phyloP scores from a whole-genome alignment of 2,888 invertebrate species.

The Phlogophora meticulosa region DNA sequence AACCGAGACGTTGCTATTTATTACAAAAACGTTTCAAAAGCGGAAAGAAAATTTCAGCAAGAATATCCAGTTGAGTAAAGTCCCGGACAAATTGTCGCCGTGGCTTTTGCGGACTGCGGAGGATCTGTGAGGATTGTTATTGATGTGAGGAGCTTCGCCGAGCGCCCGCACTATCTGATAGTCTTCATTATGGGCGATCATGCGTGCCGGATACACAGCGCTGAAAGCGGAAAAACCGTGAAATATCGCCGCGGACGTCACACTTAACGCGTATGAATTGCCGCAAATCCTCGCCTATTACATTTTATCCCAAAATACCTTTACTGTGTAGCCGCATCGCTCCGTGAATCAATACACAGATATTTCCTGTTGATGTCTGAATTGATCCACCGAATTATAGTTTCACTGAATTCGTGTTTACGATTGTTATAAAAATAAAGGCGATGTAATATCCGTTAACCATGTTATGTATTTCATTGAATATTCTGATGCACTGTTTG shows the following conservation, averaged over 20 bases:
- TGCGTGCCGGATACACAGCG: conserved; percentile 80
- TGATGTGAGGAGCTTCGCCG: conserved; percentile 77
- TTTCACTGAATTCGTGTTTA: conserved; percentile 46
- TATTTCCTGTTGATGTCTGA: conserved; percentile 61
- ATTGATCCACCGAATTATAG: conserved; percentile 40
- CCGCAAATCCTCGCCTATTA: conserved; percentile 75
- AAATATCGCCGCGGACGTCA: conserved; percentile 76
- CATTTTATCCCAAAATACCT: conserved; percentile 72
- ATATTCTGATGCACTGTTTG: conserved; percentile 40
- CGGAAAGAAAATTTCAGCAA: conserved; percentile 69
- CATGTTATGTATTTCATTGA: conserved; percentile 23
- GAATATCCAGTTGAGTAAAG: conserved; percentile 79
- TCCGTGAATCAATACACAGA: conserved; percentile 69
- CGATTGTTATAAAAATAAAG: conserved; percentile 47
- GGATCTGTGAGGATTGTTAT: conserved; percentile 86
- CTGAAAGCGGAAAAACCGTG: conserved; percentile 79
- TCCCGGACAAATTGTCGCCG: conserved; percentile 83
- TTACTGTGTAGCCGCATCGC: conserved; percentile 52
- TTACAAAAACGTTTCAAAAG: conserved; percentile 71
- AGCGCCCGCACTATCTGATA: conserved; percentile 76
- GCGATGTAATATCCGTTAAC: conserved; percentile 28
- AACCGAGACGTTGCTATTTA: conserved; percentile 69
- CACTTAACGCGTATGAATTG: conserved; percentile 79
- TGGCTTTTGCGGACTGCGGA: conserved; percentile 79
- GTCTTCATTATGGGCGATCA: conserved; percentile 85